These are phyloP conservation scores for Nysson spinosus DNA, from an alignment of 2,888 invertebrate species.

Conservation along the genomic window DNA sequence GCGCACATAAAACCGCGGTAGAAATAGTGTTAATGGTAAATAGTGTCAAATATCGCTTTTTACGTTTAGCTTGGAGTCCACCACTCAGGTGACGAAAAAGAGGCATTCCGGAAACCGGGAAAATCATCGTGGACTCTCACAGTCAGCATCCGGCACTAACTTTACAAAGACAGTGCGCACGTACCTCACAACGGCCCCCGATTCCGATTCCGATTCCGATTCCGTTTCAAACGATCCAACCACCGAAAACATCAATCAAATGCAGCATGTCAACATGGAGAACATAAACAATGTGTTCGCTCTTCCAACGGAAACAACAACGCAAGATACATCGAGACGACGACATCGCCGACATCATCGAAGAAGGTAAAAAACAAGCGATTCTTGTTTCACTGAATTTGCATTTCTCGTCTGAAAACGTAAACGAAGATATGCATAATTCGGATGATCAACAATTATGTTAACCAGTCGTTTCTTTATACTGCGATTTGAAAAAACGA, in stretches of 20 bases:
- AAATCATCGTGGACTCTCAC: constrained; percentile 25
- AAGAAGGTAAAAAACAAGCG: no score
- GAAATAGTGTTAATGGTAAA: no score
- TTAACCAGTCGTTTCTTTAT: no score
- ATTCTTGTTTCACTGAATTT: no score
- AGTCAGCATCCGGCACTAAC: constrained; percentile 33
- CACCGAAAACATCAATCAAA: constrained; percentile 21
- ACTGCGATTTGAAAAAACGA: no score
- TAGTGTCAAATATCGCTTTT: neutral
- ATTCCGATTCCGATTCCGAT: constrained; percentile 24
- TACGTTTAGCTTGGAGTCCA: constrained; percentile 50
- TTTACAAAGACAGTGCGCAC: constrained; percentile 25
- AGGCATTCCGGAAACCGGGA: constrained; percentile 54
- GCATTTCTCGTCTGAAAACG: no score
- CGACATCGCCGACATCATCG: constrained; percentile 70
- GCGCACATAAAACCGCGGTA: no score
- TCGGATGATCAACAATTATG: no score
- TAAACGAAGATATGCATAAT: no score
- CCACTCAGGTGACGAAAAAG: constrained; percentile 49
- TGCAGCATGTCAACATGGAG: constrained; percentile 20
- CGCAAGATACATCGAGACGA: constrained; percentile 46
- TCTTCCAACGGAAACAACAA: constrained; percentile 33
- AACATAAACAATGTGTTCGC: constrained; percentile 34
- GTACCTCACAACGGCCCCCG: constrained; percentile 23
- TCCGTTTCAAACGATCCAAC: no score